Evolutionary conservation across 2,113 vertebrate genomes (phyloP), one percentile per base, ranked within the genome.

Genomic region (Irena cyanogastra): DNA sequence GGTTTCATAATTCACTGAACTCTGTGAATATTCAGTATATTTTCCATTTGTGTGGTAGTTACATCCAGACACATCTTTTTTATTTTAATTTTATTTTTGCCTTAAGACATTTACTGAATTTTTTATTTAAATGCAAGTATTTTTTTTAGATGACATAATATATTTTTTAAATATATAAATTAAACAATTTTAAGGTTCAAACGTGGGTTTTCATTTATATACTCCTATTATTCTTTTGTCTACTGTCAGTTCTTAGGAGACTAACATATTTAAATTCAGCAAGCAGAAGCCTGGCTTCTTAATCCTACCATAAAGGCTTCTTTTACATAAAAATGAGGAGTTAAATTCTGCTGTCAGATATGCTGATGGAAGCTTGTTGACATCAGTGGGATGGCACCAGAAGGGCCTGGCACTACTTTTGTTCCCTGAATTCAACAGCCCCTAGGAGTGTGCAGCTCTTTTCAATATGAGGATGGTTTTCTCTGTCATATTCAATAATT

Each of bases 401-500:
- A 77, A 95, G 41, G 84, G 64, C 76, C 42, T 93, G 79, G 79
- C 90, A 70, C 82, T 86, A 19, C 39, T 95, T 92, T 79, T 92
- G 19, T 93, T 74, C 83, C 89, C 42, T 83, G 90, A 60, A 90
- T 83, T 83, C 3, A 0, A 89, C 87, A 92, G 85, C 91, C 88
- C 30, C 49, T 41, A 82, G 83, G 76, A 96, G 4, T 0, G 1
- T 53, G 65, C 69, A 90, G 83, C 52, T 91, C 93, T 92, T 94
- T 95, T 89, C 69, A 87, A 89, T 77, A 87, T 28, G 22, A 90
- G 44, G 60, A 49, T 89, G 39, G 69, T 59, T 95, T 93, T 90
- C 80, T 87, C 80, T 96, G 96, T 96, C 94, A 91, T 82, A 78
- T 84, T 94, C 42, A 92, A 78, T 94, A 95, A 91, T 87, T 91